Evolutionary conservation across 2,113 vertebrate species (phyloP).

Genomic region (Alectura lathami): DNA sequence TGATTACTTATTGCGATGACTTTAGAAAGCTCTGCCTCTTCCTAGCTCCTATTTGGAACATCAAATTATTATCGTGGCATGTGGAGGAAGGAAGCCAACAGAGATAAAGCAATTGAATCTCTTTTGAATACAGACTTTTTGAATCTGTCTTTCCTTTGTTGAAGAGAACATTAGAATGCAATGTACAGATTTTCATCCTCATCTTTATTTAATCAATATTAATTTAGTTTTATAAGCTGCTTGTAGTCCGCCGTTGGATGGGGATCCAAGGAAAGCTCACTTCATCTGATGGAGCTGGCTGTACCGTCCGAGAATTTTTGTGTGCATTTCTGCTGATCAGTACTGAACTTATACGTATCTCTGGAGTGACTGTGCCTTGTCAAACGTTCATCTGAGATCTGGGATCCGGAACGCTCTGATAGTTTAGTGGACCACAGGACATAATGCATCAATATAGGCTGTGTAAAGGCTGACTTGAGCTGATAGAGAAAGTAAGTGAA

Average conservation of each 20-base stretch:
- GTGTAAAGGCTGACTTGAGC: not conserved
- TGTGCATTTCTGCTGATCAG: not conserved
- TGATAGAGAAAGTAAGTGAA: not conserved
- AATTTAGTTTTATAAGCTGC: not conserved
- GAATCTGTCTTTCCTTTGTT: not conserved
- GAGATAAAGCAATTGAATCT: not conserved
- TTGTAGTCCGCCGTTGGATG: not conserved
- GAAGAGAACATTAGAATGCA: not conserved
- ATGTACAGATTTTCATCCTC: not conserved
- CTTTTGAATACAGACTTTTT: too few species aligned
- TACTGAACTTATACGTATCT: not conserved
- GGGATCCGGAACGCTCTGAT: not conserved
- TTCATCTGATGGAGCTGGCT: not conserved
- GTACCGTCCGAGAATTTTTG: not conserved
- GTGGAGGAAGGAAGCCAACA: not conserved
- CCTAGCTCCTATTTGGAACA: rapidly evolving
- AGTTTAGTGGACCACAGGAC: not conserved
- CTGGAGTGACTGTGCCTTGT: not conserved
- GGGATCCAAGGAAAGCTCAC: not conserved
- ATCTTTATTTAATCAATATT: not conserved
- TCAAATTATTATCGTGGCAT: not conserved
- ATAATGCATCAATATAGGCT: not conserved
- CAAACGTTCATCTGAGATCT: not conserved
- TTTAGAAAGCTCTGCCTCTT: not conserved
- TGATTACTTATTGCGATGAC: not conserved